Percentiles rank a stretch among this genome's conserved stretches.
Conservation (phyloP, 2,113 vertebrate species). For the Clarias batrachus region DNA sequence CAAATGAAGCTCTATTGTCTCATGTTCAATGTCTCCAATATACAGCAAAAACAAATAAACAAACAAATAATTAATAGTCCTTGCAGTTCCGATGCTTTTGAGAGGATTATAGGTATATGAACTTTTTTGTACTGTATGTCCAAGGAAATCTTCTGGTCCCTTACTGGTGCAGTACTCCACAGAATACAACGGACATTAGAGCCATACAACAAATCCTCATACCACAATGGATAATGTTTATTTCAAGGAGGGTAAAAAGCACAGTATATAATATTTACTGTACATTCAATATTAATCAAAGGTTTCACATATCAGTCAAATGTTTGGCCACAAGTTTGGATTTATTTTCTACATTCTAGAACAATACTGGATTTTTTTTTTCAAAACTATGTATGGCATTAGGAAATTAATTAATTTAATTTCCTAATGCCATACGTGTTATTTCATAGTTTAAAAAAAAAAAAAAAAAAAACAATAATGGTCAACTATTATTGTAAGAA, state of each 20-base stretch:
- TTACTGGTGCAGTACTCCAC: neutral
- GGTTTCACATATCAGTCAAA: too few species aligned
- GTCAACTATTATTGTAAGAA: too few species aligned
- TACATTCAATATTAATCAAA: too few species aligned
- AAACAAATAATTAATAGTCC: too few species aligned
- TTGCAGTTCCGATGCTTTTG: neutral
- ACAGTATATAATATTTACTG: neutral
- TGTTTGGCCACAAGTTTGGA: too few species aligned
- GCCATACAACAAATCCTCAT: neutral
- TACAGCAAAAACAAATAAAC: neutral
- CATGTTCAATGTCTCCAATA: neutral
- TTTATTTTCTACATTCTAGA: too few species aligned
- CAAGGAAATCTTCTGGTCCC: neutral
- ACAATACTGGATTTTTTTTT: too few species aligned
- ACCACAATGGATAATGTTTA: neutral
- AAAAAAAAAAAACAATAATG: too few species aligned
- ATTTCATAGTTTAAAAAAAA: too few species aligned
- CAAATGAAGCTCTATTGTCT: neutral
- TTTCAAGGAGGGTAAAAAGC: neutral
- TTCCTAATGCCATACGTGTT: too few species aligned
- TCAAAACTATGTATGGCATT: too few species aligned
- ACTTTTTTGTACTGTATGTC: neutral
- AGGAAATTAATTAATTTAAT: too few species aligned
- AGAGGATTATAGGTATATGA: neutral
- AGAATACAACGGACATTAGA: neutral